phyloP scores from a whole-genome alignment of 2,888 invertebrate genomes.

The Drosophila robusta region DNA sequence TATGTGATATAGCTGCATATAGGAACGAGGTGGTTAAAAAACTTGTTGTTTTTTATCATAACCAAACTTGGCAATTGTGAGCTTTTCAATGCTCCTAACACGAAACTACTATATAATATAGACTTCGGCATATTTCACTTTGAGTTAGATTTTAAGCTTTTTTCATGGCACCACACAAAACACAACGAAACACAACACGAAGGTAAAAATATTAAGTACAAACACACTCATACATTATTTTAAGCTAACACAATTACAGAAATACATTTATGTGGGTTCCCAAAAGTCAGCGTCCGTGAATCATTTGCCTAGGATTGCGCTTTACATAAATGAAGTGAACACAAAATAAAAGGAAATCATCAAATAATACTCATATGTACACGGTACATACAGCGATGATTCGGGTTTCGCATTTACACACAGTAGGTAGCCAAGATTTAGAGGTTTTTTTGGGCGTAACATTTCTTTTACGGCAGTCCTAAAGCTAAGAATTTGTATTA shows the following conservation, averaged over 20 bases:
- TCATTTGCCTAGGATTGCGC: not conserved
- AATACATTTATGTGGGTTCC: constrained; percentile 30
- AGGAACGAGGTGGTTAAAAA: too few species aligned
- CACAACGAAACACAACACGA: constrained; percentile 26
- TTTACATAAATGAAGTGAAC: not conserved
- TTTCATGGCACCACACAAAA: constrained; percentile 37
- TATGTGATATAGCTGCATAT: too few species aligned
- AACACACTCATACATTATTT: constrained; percentile 11
- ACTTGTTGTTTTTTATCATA: too few species aligned
- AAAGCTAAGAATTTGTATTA: too few species aligned
- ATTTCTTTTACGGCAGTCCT: too few species aligned
- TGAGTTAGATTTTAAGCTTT: constrained; percentile 13
- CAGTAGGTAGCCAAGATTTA: not conserved
- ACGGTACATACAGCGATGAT: constrained; percentile 14
- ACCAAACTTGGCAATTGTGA: too few species aligned
- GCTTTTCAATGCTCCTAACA: too few species aligned
- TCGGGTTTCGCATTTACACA: not conserved
- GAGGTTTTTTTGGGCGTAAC: not conserved
- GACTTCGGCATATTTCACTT: not conserved
- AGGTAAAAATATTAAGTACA: constrained; percentile 33
- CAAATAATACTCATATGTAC: constrained; percentile 12
- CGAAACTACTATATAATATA: too few species aligned
- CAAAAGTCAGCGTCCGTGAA: constrained; percentile 23
- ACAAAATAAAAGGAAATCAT: not conserved
- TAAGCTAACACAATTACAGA: constrained; percentile 30